Conservation (phyloP, 2,113 vertebrate genomes). For the Marmota monax region DNA sequence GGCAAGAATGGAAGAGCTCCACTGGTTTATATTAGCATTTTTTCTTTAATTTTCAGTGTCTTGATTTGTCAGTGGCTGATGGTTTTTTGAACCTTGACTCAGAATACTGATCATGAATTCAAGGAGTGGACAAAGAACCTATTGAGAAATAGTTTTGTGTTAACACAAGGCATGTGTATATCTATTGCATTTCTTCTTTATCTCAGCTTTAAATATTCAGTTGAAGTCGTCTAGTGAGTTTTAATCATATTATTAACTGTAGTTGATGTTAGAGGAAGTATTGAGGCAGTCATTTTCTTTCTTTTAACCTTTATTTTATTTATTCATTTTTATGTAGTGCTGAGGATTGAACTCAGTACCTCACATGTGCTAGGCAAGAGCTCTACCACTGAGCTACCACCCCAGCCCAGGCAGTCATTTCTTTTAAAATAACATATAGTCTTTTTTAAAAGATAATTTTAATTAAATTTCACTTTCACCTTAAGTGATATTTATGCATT, state of each 20-base stretch:
- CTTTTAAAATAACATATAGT: conserved; percentile 65
- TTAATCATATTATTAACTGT: not conserved
- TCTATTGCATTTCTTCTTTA: not conserved
- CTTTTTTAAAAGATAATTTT: conserved; percentile 58
- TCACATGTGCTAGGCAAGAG: too few relatives aligned
- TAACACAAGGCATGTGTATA: not conserved
- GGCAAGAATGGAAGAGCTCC: conserved; percentile 63
- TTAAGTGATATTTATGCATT: conserved; percentile 59
- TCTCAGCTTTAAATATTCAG: not conserved
- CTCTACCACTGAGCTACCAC: too few relatives aligned
- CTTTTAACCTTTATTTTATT: too few relatives aligned
- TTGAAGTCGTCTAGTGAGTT: conserved; percentile 50
- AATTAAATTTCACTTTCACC: conserved; percentile 74
- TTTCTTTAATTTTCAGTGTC: conserved; percentile 58
- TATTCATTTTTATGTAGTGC: too few relatives aligned
- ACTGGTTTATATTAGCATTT: conserved; percentile 69
- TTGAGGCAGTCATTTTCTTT: conserved; percentile 30
- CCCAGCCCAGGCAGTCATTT: too few relatives aligned
- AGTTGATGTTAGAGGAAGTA: conserved; percentile 57
- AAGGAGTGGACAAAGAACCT: conserved; percentile 65
- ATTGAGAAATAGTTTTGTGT: conserved; percentile 63
- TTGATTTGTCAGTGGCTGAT: conserved; percentile 63
- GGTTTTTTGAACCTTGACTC: conserved; percentile 68
- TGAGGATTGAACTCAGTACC: too few relatives aligned
- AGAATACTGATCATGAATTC: conserved; percentile 77